phyloP scores from a whole-genome alignment of 2,797 vertebrate genomes.

The Pterois miles region DNA sequence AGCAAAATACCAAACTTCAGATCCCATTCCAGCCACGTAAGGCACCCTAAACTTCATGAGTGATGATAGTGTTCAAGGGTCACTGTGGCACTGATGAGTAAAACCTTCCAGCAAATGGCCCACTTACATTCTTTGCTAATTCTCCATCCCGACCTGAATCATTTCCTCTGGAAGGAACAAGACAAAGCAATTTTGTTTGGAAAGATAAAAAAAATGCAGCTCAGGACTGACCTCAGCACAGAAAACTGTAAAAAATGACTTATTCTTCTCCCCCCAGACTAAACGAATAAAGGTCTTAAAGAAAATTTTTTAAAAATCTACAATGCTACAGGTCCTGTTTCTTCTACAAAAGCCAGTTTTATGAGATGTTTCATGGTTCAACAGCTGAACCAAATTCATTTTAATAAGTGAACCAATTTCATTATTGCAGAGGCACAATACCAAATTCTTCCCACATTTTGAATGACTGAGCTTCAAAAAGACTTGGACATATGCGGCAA shows the following conservation, averaged over 20 bases:
- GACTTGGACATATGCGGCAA: conserved; percentile 1
- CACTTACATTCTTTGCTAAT: conserved; percentile 51
- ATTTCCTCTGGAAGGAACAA: conserved; percentile 50
- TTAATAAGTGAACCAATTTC: conserved; percentile 33
- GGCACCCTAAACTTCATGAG: not conserved
- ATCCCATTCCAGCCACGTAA: conserved; percentile 6
- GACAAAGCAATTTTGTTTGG: conserved; percentile 49
- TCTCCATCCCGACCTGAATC: conserved; percentile 62
- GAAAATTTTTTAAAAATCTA: not conserved
- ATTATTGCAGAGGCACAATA: conserved; percentile 20
- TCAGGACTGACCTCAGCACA: conserved; percentile 11
- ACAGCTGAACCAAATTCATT: conserved; percentile 37
- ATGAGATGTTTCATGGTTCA: conserved; percentile 24
- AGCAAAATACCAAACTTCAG: conserved; percentile 8
- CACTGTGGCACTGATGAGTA: conserved; percentile 52
- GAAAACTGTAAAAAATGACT: conserved; percentile 21
- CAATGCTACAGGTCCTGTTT: conserved; percentile 9
- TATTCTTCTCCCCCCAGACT: not conserved
- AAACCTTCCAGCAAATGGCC: conserved; percentile 35
- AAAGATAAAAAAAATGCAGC: conserved; percentile 35
- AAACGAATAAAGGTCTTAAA: not conserved
- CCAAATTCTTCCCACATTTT: conserved; percentile 6
- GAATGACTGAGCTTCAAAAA: conserved; percentile 17
- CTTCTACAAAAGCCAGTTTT: conserved; percentile 1
- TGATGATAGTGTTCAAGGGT: conserved; percentile 12